Evolutionary conservation across 2,888 invertebrate species (phyloP).

Genomic region (Stenodera caucasica): DNA sequence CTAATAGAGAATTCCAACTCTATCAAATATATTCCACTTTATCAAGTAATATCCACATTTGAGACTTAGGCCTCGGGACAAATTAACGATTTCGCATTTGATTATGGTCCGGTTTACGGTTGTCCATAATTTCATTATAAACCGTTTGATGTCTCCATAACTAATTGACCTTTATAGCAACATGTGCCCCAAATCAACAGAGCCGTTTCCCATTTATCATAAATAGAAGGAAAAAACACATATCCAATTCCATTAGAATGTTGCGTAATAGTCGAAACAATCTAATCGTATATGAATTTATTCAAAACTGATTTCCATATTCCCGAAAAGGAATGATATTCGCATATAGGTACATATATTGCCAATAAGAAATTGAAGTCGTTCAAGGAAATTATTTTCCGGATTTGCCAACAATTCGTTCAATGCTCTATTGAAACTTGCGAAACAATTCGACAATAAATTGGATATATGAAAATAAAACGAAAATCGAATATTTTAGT

Average conservation of each 20-base stretch:
- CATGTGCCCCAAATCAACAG: conserved; percentile 17
- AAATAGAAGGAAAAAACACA: not conserved
- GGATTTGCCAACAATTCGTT: conserved; percentile 16
- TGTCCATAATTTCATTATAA: conserved; percentile 32
- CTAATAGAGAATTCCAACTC: not conserved
- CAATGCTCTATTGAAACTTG: not conserved
- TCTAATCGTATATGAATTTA: conserved; percentile 1
- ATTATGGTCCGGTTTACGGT: conserved; percentile 31
- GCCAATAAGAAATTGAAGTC: conserved; percentile 2
- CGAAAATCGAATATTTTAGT: no score
- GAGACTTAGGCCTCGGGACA: no score
- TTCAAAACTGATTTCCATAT: conserved; percentile 5
- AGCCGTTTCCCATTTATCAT: no score
- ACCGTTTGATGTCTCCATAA: conserved; percentile 30
- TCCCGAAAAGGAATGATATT: conserved; percentile 8
- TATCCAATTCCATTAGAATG: not conserved
- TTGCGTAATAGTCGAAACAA: not conserved
- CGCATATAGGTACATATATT: not conserved
- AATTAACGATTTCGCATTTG: conserved; percentile 27
- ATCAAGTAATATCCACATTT: not conserved
- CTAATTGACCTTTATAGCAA: conserved; percentile 34
- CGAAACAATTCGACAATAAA: no score
- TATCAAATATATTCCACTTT: no score
- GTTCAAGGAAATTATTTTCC: conserved; percentile 7
- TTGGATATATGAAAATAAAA: no score